Conservation (phyloP, 2,113 vertebrate genomes). For the Trichechus manatus region DNA sequence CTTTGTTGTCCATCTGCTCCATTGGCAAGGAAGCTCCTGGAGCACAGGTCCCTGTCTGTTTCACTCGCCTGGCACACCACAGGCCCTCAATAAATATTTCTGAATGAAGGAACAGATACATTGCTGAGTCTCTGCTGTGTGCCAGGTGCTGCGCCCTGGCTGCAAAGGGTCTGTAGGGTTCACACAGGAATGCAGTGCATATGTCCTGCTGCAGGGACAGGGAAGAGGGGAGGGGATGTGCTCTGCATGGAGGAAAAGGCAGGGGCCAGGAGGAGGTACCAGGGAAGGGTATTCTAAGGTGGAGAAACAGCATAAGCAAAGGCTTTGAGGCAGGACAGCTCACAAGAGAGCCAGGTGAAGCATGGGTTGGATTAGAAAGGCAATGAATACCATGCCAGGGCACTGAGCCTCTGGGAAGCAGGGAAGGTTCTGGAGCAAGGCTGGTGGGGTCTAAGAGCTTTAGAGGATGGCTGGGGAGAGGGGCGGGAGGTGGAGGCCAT, state of each 20-base stretch:
- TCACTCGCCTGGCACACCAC: rapidly evolving
- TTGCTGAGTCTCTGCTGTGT: background rate
- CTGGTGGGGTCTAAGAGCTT: background rate
- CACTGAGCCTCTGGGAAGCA: background rate
- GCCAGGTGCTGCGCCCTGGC: background rate
- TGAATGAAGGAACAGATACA: background rate
- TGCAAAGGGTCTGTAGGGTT: background rate
- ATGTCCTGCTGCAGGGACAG: background rate
- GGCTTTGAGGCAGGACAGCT: background rate
- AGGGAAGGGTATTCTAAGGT: background rate
- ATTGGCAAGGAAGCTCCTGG: background rate
- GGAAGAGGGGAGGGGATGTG: background rate
- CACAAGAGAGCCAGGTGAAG: background rate
- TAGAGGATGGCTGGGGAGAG: background rate
- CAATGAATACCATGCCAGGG: background rate
- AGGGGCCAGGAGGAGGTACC: too few relatives aligned
- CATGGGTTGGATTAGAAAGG: background rate
- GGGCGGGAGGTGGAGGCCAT: background rate
- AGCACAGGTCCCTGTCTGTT: background rate
- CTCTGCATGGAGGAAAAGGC: background rate
- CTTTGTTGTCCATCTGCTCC: background rate
- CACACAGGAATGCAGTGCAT: rapidly evolving
- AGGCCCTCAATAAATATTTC: background rate
- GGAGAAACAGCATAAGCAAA: background rate
- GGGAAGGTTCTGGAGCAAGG: background rate